Percentiles rank a stretch among this genome's conserved stretches.
Evolutionary conservation across 1,140 invertebrate species (phyloP).

Genomic region (Diorhabda elongata): DNA sequence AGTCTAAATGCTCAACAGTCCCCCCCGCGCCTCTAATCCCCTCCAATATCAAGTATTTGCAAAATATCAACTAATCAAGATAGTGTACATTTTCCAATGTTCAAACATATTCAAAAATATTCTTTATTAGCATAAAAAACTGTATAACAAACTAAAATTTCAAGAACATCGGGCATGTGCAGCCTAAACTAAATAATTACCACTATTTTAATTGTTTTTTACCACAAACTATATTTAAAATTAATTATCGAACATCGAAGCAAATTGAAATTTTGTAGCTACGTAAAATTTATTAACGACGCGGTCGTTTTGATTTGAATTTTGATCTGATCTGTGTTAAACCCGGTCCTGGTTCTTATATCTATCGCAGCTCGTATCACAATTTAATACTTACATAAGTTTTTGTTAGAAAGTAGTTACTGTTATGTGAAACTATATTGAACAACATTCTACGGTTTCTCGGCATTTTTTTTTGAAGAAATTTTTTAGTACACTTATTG

Average conservation of each 20-base stretch:
- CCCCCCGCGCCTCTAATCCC: neutral
- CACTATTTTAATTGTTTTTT: neutral
- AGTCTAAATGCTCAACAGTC: neutral
- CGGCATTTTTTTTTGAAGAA: neutral
- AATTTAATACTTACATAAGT: slow-evolving; percentile 12
- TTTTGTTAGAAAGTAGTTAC: slow-evolving; percentile 16
- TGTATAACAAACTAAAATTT: neutral
- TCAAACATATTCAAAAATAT: no score
- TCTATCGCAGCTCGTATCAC: neutral
- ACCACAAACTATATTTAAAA: neutral
- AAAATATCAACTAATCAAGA: no score
- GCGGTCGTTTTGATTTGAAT: neutral
- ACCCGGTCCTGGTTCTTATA: neutral
- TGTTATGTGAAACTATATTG: slow-evolving; percentile 16
- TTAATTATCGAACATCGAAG: neutral
- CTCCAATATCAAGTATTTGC: no score
- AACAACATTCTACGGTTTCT: slow-evolving; percentile 10
- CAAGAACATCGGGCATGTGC: neutral
- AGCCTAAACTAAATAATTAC: neutral
- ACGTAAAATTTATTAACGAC: neutral
- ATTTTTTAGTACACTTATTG: neutral
- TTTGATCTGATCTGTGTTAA: neutral
- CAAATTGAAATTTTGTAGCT: neutral
- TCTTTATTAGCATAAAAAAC: no score
- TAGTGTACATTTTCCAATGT: no score